Percentiles rank a stretch among this genome's conserved stretches.
Conservation (phyloP, 2,888 invertebrate genomes). For the Caenorhabditis macrosperma region DNA sequence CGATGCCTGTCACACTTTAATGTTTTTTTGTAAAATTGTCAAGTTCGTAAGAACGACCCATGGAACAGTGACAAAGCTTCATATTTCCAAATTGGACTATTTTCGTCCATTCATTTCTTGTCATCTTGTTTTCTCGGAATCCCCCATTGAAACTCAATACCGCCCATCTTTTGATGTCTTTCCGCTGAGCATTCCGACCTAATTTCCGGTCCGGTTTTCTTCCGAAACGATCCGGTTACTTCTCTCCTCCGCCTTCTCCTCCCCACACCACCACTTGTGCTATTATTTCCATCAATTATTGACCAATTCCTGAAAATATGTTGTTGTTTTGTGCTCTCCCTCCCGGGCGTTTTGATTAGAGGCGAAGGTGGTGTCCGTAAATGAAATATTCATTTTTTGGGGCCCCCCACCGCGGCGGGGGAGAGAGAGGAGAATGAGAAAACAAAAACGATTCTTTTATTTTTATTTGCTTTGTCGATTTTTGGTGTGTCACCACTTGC, state of each 20-base stretch:
- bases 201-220: slow-evolving; percentile 6
- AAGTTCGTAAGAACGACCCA: no score
- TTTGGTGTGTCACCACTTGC: no score
- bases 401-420: no score
- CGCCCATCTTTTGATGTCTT: not conserved
- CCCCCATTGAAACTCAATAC: slow-evolving; percentile 19
- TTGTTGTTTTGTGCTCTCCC: slow-evolving; percentile 6
- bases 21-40: no score
- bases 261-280: not conserved
- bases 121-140: no score
- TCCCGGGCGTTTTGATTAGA: not conserved
- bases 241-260: not conserved
- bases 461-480: no score
- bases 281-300: not conserved
- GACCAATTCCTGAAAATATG: not conserved
- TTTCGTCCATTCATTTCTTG: no score
- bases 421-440: not conserved
- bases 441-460: slow-evolving; percentile 3
- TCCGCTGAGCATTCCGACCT: not conserved
- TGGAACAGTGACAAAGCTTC: no score
- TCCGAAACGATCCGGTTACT: slow-evolving; percentile 35
- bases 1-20: no score
- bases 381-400: slow-evolving; percentile 46
- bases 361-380: slow-evolving; percentile 18
- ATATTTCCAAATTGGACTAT: no score